Percentiles rank a stretch among this genome's conserved stretches.
phyloP scores from a whole-genome alignment of 2,797 vertebrate species.

The Varecia variegata region DNA sequence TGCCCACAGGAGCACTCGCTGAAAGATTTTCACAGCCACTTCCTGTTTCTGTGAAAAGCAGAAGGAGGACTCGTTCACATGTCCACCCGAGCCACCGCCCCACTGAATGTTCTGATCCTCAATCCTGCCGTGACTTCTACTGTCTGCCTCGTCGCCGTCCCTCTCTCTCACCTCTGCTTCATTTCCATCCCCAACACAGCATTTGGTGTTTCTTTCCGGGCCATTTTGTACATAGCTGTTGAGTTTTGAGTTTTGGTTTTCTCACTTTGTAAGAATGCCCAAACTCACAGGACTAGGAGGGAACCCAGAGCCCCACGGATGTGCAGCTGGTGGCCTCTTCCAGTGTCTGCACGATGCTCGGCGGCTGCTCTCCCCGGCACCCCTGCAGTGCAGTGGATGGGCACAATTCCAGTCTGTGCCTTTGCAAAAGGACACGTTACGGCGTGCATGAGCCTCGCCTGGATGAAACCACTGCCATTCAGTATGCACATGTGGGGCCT shows the following conservation, averaged over 20 bases:
- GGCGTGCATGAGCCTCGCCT: background rate
- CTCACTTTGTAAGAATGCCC: background rate
- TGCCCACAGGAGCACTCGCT: background rate
- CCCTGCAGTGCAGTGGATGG: fast-evolving
- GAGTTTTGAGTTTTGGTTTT: background rate
- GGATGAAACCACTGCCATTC: background rate
- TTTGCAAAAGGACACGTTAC: fast-evolving
- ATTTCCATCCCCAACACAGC: background rate
- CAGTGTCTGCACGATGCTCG: background rate
- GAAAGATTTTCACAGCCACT: background rate
- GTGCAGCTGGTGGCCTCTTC: fast-evolving
- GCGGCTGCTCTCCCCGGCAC: background rate
- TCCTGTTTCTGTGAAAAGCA: background rate
- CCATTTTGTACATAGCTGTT: background rate
- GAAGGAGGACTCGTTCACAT: fast-evolving
- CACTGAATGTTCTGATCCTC: fast-evolving
- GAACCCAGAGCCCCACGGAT: background rate
- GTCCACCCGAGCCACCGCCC: background rate
- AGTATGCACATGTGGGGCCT: background rate
- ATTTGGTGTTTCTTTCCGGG: background rate
- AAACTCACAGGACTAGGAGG: background rate
- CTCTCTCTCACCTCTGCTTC: background rate
- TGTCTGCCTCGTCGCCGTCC: background rate
- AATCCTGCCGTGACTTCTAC: background rate
- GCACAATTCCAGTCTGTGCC: background rate